These are phyloP conservation scores for Bombus affinis DNA, from an alignment of 1,140 invertebrate species.

Conservation along the genomic window DNA sequence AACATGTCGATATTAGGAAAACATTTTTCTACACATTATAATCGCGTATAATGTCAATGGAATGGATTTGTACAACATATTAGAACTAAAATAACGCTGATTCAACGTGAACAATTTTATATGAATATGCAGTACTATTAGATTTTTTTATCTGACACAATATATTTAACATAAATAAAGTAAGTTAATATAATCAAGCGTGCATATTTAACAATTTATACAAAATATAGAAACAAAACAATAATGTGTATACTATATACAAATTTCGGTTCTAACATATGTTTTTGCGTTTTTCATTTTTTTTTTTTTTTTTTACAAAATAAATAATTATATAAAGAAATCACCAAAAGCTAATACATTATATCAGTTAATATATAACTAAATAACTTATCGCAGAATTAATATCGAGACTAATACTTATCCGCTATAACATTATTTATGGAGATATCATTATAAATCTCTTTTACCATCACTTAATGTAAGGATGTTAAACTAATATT, in stretches of 20 bases:
- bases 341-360: conserved; percentile 4
- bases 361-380: conserved; percentile 4
- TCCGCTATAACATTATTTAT: conserved; percentile 31
- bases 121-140: conserved; percentile 17
- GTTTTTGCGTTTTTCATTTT: not conserved
- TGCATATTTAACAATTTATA: conserved; percentile 49
- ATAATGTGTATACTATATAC: conserved; percentile 35
- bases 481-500: conserved; percentile 53
- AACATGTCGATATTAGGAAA: conserved; percentile 33
- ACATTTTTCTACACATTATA: conserved; percentile 27
- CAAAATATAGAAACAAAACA: conserved; percentile 42
- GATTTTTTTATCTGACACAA: conserved; percentile 15
- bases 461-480: conserved; percentile 47
- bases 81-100: conserved; percentile 36
- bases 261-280: conserved; percentile 29
- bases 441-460: conserved; percentile 51
- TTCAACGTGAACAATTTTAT: conserved; percentile 20
- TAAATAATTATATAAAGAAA: conserved; percentile 34
- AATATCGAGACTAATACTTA: conserved; percentile 40
- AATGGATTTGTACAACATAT: conserved; percentile 25
- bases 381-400: conserved; percentile 19
- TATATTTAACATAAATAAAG: conserved; percentile 30
- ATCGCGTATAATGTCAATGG: not conserved
- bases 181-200: conserved; percentile 39
- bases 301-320: conserved; percentile 21